A percentile compares a stretch with the other conserved stretches of the same genome.
Conservation (phyloP, 1,140 invertebrate genomes). For the Macrobrachium nipponense region DNA sequence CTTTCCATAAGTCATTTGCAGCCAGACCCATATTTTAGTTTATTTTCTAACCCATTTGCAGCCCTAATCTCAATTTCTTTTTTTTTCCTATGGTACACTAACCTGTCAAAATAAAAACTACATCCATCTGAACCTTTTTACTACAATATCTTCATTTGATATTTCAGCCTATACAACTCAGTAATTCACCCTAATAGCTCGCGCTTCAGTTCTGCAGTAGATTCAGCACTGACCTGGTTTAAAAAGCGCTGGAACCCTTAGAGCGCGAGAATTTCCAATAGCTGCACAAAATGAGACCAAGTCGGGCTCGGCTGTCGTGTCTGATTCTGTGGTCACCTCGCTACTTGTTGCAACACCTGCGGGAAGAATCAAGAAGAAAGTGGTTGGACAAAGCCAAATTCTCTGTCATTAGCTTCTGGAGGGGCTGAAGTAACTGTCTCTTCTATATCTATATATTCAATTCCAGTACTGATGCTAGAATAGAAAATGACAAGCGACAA, state of each 20-base stretch:
- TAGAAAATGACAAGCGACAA: too few species aligned
- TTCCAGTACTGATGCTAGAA: too few species aligned
- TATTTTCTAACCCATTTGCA: too few species aligned
- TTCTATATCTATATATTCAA: too few species aligned
- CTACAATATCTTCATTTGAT: too few species aligned
- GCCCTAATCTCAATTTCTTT: too few species aligned
- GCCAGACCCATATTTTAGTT: too few species aligned
- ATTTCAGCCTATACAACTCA: too few species aligned
- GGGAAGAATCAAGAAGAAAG: neutral
- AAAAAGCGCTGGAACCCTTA: conserved; percentile 49
- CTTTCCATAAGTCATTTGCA: too few species aligned
- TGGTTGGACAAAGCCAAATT: neutral
- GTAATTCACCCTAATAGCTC: neutral
- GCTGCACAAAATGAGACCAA: conserved; percentile 47
- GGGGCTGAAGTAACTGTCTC: neutral
- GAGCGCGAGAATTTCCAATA: conserved; percentile 37
- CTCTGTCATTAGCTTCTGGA: neutral
- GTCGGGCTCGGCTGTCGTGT: conserved; percentile 48
- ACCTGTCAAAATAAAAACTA: too few species aligned
- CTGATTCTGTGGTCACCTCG: conserved; percentile 48
- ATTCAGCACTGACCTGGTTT: conserved; percentile 29
- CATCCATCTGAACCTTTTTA: too few species aligned
- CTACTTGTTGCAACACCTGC: conserved; percentile 51
- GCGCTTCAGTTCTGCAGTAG: neutral
- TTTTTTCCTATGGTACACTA: too few species aligned